Percentiles rank a stretch among this genome's conserved stretches.
Evolutionary conservation across 2,888 invertebrate species (phyloP).

Genomic region (Agonopterix heracliana): DNA sequence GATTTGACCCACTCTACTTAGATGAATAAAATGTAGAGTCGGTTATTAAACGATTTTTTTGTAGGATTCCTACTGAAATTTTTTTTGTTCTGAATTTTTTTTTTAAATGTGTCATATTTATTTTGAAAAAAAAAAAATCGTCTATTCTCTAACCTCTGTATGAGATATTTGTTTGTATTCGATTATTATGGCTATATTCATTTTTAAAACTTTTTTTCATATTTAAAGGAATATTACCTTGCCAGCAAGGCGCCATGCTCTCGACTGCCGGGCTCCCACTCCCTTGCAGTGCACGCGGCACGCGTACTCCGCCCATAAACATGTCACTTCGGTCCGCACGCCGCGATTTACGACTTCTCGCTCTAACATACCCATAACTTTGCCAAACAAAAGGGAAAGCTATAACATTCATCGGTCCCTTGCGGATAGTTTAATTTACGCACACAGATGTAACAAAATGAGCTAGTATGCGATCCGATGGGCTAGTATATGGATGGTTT

Average conservation of each 20-base stretch:
- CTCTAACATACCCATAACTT: slow-evolving; percentile 72
- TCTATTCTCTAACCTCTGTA: too few relatives aligned
- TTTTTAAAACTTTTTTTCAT: slow-evolving; percentile 10
- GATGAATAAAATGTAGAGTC: too few relatives aligned
- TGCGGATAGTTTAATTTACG: slow-evolving; percentile 74
- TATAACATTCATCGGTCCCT: slow-evolving; percentile 74
- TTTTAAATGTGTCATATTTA: neutral
- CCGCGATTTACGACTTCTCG: slow-evolving; percentile 73
- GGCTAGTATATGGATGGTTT: slow-evolving; percentile 32
- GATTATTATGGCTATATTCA: neutral
- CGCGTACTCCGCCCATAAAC: slow-evolving; percentile 73
- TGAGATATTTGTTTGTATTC: too few relatives aligned
- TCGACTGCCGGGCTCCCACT: slow-evolving; percentile 64
- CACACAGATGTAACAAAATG: slow-evolving; percentile 65
- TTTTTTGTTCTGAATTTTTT: neutral
- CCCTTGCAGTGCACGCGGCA: slow-evolving; percentile 47
- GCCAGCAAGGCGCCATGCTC: slow-evolving; percentile 61
- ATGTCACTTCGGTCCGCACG: slow-evolving; percentile 68
- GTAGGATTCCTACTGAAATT: too few relatives aligned
- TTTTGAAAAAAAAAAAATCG: too few relatives aligned
- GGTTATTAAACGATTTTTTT: too few relatives aligned
- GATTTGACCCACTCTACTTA: too few relatives aligned
- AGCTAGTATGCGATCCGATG: slow-evolving; percentile 66
- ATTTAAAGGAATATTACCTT: slow-evolving; percentile 13
- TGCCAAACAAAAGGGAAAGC: slow-evolving; percentile 75